Evolutionary conservation across 2,113 vertebrate species (phyloP).

Genomic region (Rhynchopsitta pachyrhyncha): DNA sequence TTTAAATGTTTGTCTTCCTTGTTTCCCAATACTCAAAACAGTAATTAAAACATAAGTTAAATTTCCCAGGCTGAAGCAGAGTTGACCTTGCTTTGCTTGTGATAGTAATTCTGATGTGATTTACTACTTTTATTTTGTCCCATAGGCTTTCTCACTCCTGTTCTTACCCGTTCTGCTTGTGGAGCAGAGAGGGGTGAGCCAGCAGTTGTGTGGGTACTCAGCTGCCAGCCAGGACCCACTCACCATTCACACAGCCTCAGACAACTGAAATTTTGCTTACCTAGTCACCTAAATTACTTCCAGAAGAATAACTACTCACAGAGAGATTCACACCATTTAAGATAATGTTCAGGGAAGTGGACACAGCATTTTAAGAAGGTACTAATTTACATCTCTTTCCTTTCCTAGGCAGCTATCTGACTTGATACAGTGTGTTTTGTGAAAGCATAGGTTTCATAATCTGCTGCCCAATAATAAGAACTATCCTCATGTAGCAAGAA

Average conservation of each 20-base stretch:
- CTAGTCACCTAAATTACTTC: background rate
- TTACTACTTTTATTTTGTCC: background rate
- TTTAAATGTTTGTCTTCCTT: background rate
- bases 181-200: rapidly evolving
- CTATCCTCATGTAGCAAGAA: background rate
- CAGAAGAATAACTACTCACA: background rate
- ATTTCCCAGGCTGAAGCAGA: background rate
- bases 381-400: background rate
- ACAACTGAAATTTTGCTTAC: background rate
- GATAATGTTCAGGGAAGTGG: background rate
- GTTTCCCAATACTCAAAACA: background rate
- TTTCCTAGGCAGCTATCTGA: background rate
- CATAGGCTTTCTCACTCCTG: background rate
- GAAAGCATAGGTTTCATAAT: background rate
- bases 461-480: background rate
- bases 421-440: background rate
- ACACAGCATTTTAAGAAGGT: background rate
- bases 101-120: background rate
- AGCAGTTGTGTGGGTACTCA: background rate
- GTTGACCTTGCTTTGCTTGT: background rate
- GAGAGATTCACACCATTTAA: background rate
- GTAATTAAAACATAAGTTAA: background rate
- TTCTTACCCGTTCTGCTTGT: background rate
- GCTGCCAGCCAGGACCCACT: background rate
- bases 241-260: background rate